Evolutionary conservation across 1,140 invertebrate genomes (phyloP), one percentile per base, ranked within the genome.

Genomic region (Charaxes varanes): DNA sequence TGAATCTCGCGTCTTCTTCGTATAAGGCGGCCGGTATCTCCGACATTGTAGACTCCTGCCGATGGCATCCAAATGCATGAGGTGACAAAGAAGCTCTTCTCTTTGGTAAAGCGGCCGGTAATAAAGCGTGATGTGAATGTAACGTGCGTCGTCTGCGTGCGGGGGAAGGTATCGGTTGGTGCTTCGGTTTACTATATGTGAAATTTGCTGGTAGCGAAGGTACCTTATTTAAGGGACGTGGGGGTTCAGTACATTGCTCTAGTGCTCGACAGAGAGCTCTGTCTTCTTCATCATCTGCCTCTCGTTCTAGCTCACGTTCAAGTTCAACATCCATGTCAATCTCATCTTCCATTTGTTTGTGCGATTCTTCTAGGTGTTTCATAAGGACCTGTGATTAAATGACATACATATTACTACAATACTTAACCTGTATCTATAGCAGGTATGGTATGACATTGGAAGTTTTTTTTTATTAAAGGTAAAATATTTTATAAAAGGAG

Each of bases 281-380:
- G 48, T 91, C 89, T 53, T 93, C 91, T 38, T 90, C 89, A 41
- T 91, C 88, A 42, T 92, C 91, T 52, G 92, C 91, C 51, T 91
- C 89, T 31, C 90, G 86, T 41, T 91, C 90, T 30, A 92, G 84
- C 83, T 97, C 94, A 34, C 93, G 88, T 71, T 96, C 94, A 6
- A 96, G 82, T 61, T 96, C 93, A 17, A 91, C 93, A 66, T 96
- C 94, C 90, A 96, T 94, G 53, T 96, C 94, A 35, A 94, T 87
- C 79, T 97, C 94, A 69, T 96, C 94, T 81, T 97, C 94, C 89
- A 95, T 91, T 88, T 95, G 88, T 83, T 97, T 97, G 77, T 98
- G 96, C 40, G 95, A 97, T 86, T 98, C 98, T 88, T 99, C 97
- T 60, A 99, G 86, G 85, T 99, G 97, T 88, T 99, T 99, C 97